These are phyloP conservation scores for Gonioctena quinquepunctata DNA, from an alignment of 1,140 invertebrate genomes.

Conservation along the genomic window DNA sequence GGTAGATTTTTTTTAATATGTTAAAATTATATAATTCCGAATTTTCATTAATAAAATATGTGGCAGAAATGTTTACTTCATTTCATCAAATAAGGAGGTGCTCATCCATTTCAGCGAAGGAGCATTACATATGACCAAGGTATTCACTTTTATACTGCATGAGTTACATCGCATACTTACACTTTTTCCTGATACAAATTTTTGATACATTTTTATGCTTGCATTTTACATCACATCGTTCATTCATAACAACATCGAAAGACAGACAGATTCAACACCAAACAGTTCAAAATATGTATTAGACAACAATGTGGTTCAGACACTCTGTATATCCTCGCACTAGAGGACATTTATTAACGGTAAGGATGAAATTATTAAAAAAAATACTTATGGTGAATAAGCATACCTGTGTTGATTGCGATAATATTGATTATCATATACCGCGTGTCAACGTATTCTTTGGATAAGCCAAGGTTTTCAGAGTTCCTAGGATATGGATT, in stretches of 20 bases:
- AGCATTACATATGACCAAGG: neutral
- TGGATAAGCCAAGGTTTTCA: too few species aligned
- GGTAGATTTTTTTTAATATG: slow-evolving; percentile 13
- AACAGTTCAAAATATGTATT: neutral
- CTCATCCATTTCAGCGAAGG: neutral
- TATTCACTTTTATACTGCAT: neutral
- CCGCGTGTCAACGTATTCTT: too few species aligned
- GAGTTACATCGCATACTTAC: neutral
- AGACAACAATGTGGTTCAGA: neutral
- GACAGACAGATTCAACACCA: slow-evolving; percentile 16
- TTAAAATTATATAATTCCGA: slow-evolving; percentile 17
- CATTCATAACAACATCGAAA: slow-evolving; percentile 3
- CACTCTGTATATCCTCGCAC: too few species aligned
- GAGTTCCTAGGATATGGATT: too few species aligned
- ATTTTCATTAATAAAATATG: slow-evolving; percentile 18
- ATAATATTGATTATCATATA: too few species aligned
- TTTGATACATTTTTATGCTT: slow-evolving; percentile 10
- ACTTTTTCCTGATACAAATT: slow-evolving; percentile 2
- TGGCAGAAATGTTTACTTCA: slow-evolving; percentile 7
- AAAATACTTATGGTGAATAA: too few species aligned
- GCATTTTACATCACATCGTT: slow-evolving; percentile 9
- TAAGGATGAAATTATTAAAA: too few species aligned
- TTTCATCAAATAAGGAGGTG: neutral
- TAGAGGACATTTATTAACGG: too few species aligned
- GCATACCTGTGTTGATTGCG: too few species aligned